Conservation (phyloP, 2,888 invertebrate genomes). For the Heliconius erato region DNA sequence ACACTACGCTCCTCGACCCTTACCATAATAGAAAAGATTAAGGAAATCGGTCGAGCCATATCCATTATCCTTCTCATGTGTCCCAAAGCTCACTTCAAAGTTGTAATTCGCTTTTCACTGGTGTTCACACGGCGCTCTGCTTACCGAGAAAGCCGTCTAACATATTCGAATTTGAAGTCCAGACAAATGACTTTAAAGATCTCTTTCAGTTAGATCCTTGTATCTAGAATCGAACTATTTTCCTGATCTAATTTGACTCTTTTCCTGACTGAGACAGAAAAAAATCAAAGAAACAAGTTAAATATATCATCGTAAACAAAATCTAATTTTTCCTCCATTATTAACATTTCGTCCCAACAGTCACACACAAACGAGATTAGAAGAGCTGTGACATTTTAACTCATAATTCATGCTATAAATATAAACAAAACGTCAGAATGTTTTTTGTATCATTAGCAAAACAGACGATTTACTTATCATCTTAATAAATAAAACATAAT, state of each 20-base stretch:
- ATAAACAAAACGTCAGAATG: not conserved
- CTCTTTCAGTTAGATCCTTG: not conserved
- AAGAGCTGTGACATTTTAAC: not conserved
- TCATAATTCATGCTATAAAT: conserved; percentile 9
- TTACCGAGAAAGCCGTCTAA: not conserved
- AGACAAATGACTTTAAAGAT: not conserved
- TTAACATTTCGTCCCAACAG: not conserved
- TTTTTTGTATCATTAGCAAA: conserved; percentile 11
- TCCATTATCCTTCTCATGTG: not conserved
- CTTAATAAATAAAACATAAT: no score
- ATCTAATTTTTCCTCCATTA: not conserved
- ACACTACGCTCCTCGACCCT: not conserved
- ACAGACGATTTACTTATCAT: not conserved
- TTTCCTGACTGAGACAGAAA: not conserved
- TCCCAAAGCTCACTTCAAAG: not conserved
- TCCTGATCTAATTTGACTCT: not conserved
- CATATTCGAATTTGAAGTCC: not conserved
- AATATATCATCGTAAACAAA: not conserved
- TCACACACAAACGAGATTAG: not conserved
- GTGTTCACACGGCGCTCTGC: not conserved
- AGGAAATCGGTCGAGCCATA: not conserved
- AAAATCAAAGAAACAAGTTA: not conserved
- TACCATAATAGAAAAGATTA: not conserved
- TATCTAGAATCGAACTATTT: not conserved
- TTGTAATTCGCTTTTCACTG: not conserved